Conservation (phyloP, 2,888 invertebrate species). For the Serripes groenlandicus region DNA sequence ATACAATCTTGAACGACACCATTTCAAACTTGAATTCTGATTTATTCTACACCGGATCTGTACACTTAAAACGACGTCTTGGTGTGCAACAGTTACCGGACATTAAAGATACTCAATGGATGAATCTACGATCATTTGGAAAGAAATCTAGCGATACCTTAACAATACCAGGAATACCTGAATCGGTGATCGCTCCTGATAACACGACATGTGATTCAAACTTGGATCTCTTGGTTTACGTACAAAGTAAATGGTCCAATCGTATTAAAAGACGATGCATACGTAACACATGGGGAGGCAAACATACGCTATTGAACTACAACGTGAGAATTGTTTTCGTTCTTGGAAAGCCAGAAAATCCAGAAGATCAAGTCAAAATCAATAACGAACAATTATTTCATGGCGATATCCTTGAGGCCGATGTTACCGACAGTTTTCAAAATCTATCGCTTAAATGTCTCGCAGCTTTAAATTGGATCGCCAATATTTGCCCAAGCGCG, state of each 20-base stretch:
- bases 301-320: slow-evolving; percentile 43
- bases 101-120: slow-evolving; percentile 6
- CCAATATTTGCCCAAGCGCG: slow-evolving; percentile 58
- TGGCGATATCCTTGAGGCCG: slow-evolving; percentile 71
- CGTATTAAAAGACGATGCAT: slow-evolving; percentile 58
- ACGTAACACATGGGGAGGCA: slow-evolving; percentile 72
- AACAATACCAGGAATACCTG: not conserved
- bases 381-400: slow-evolving; percentile 68
- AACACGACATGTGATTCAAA: slow-evolving; percentile 25
- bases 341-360: slow-evolving; percentile 62
- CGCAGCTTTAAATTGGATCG: slow-evolving; percentile 69
- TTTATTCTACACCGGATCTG: not conserved
- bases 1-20: not conserved
- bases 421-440: slow-evolving; percentile 66
- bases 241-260: slow-evolving; percentile 69
- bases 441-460: slow-evolving; percentile 71
- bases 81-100: not conserved
- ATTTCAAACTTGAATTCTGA: not conserved
- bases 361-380: slow-evolving; percentile 65
- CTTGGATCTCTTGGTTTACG: slow-evolving; percentile 68
- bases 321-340: slow-evolving; percentile 65
- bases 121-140: slow-evolving; percentile 1
- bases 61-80: not conserved
- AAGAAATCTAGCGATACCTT: not conserved
- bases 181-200: not conserved